These are phyloP conservation scores for Sminthopsis crassicaudata DNA, from an alignment of 2,113 vertebrate species.

Conservation along the genomic window DNA sequence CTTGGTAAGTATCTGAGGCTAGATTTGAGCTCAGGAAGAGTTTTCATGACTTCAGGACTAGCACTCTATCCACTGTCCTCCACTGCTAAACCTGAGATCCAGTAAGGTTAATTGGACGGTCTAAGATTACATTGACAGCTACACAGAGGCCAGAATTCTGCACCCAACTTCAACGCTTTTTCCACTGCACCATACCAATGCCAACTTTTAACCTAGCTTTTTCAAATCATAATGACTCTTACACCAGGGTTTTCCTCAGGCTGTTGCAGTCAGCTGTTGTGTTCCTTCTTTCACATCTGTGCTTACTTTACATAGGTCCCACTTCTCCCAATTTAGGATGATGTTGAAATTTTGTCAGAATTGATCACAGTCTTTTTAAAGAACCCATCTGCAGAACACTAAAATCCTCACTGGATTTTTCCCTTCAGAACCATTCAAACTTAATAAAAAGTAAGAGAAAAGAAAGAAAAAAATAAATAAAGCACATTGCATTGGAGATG, in stretches of 20 bases:
- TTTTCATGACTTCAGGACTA: neutral
- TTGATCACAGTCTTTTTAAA: constrained; percentile 66
- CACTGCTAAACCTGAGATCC: neutral
- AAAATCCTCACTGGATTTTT: constrained; percentile 59
- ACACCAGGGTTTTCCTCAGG: neutral
- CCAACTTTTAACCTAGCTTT: neutral
- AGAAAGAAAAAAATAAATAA: constrained; percentile 30
- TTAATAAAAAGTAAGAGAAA: constrained; percentile 61
- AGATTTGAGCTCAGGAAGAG: neutral
- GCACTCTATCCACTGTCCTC: neutral
- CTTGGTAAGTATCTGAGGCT: neutral
- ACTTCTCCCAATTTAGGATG: constrained; percentile 63
- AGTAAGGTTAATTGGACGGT: neutral
- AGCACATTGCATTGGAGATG: neutral
- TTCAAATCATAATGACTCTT: neutral
- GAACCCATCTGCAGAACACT: constrained; percentile 54
- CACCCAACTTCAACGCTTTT: neutral
- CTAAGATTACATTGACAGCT: neutral
- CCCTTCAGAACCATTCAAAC: constrained; percentile 46
- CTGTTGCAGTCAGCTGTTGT: neutral
- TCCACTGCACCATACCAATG: neutral
- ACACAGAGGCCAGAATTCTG: neutral
- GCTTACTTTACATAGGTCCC: constrained; percentile 45
- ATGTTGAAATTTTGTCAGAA: constrained; percentile 67
- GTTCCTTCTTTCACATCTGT: constrained; percentile 33